Percentiles rank a stretch among this genome's conserved stretches.
Conservation (phyloP, 2,888 invertebrate genomes). For the Drosophila paucipuncta region DNA sequence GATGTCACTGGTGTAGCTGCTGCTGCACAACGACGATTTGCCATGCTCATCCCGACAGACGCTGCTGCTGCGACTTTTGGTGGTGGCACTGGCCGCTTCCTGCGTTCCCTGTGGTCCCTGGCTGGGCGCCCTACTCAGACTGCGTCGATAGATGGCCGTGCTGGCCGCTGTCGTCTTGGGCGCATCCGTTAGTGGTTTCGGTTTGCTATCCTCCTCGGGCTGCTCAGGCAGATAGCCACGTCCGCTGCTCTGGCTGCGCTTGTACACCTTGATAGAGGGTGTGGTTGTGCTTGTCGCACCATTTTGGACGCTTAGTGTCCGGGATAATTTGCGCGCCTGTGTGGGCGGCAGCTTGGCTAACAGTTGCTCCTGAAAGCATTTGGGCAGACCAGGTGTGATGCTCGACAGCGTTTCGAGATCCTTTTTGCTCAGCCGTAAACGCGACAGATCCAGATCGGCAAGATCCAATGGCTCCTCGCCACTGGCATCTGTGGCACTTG, state of each 20-base stretch:
- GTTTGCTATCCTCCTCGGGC: slow-evolving; percentile 33
- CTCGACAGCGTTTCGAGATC: slow-evolving; percentile 90
- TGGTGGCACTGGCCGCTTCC: not conserved
- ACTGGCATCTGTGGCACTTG: slow-evolving; percentile 3
- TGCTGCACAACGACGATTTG: slow-evolving; percentile 76
- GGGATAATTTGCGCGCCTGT: slow-evolving; percentile 89
- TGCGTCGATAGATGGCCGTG: slow-evolving; percentile 60
- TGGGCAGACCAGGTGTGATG: slow-evolving; percentile 90
- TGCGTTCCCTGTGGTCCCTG: slow-evolving; percentile 39
- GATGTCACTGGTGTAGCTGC: slow-evolving; percentile 82
- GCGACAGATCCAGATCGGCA: slow-evolving; percentile 89
- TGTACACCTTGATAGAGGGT: slow-evolving; percentile 73
- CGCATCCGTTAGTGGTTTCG: slow-evolving; percentile 52
- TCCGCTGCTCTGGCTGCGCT: slow-evolving; percentile 86
- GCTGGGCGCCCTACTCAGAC: slow-evolving; percentile 67
- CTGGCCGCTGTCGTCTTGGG: slow-evolving; percentile 67
- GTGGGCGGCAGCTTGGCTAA: slow-evolving; percentile 90
- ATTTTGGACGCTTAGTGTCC: slow-evolving; percentile 87
- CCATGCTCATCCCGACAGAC: slow-evolving; percentile 80
- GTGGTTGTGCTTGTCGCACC: slow-evolving; percentile 47
- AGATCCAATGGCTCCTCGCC: slow-evolving; percentile 86
- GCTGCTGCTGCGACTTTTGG: slow-evolving; percentile 77
- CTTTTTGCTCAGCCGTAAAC: slow-evolving; percentile 89
- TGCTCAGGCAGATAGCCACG: slow-evolving; percentile 72
- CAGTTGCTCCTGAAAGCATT: slow-evolving; percentile 90